Base-by-base conservation (phyloP, 92 coral and sea anemone genomes). In the Epizoanthus ramosus region DNA sequence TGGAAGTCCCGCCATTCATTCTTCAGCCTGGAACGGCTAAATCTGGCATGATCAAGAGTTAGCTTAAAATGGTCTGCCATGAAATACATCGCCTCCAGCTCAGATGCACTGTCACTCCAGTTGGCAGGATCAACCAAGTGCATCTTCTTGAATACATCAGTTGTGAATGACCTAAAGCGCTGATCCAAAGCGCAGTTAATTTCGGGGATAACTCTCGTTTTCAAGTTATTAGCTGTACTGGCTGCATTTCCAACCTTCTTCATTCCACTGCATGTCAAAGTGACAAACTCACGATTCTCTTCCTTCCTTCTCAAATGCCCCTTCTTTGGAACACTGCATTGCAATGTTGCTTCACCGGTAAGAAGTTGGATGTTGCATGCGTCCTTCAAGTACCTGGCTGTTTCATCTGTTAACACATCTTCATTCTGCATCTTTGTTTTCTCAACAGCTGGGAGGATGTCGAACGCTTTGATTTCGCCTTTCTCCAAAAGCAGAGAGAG, bases 381-480 rank as follows among this genome's bases (percentile, higher is more conserved):
- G 5, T 75, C 74, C 75, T 54, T 59, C 64, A 77, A 65, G 77
- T 75, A 76, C 66, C 67, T 74, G 41, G 22, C 73, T 41, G 66
- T 63, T 18, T 60, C 43, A 25, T 76, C 89, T 8, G 68, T 45
- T 18, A 73, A 21, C 31, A 77, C 79, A 50, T 79, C 89, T 71
- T 77, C 82, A 60, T 79, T 75, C 41, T 63, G 84, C 43, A 71
- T 41, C 68, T 79, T 85, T 22, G 73, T 77, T 61, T 75, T 57
- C 57, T 66, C 74, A n/a, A 85, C 89, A 17, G 79, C 79, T 13
- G 84, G 75, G 45, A 68, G 16, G 75, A 85, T 75, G 73, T 85
- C 79, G 66, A 28, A 68, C 21, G 85, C 84, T 63, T 67, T 85
- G 65, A 85, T 52, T 19, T 73, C 68, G 25, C 82, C 89, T 41